Conservation (phyloP, 92 coral and sea anemone species). For the Zoanthus sansibaricus region DNA sequence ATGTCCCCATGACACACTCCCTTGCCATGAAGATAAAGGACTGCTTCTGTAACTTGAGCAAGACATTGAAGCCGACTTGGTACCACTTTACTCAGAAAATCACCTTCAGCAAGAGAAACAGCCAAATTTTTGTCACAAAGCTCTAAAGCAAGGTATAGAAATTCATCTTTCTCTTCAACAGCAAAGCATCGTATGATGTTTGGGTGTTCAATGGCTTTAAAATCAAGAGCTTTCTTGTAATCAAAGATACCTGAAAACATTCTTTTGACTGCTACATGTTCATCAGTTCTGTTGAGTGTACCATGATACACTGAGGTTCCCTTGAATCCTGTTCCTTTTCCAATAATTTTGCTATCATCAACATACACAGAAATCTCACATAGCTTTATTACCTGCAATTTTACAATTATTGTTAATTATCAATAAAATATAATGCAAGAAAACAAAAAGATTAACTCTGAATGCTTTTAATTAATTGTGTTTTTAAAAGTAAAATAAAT, state of each 20-base stretch:
- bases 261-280: constrained; percentile 43
- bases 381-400: constrained; percentile 8
- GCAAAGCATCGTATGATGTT: constrained; percentile 33
- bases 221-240: constrained; percentile 13
- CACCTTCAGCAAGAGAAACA: not conserved
- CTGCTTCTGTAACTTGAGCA: constrained; percentile 19
- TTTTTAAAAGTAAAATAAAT: too few species aligned
- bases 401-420: not conserved
- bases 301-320: constrained; percentile 30
- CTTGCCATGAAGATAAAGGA: constrained; percentile 22
- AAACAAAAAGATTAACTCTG: not conserved
- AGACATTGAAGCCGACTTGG: constrained; percentile 16
- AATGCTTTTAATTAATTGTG: too few species aligned
- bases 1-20: constrained; percentile 23
- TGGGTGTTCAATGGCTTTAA: constrained; percentile 22
- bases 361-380: not conserved
- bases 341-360: constrained; percentile 1
- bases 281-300: not conserved
- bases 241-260: constrained; percentile 18
- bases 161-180: constrained; percentile 18
- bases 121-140: constrained; percentile 33
- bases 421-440: not conserved
- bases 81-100: not conserved
- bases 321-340: constrained; percentile 10
- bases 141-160: constrained; percentile 39